Evolutionary conservation across 2,888 invertebrate genomes (phyloP).

Genomic region (Leptothorax acervorum): DNA sequence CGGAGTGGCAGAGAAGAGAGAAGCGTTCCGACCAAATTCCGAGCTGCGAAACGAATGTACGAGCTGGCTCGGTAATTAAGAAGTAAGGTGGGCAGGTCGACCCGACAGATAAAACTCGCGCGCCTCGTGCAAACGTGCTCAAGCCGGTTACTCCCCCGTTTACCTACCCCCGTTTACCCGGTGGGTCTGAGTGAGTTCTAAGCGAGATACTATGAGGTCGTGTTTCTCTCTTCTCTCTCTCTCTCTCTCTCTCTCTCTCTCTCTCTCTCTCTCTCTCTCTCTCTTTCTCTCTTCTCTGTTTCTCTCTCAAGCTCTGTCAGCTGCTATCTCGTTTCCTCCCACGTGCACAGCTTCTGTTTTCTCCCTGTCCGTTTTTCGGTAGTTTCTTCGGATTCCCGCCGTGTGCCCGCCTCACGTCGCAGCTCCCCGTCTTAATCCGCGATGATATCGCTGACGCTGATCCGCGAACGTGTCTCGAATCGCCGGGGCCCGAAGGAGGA

Average conservation of each 20-base stretch:
- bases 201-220: conserved; percentile 50
- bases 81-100: conserved; percentile 67
- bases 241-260: background rate
- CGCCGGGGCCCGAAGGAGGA: conserved; percentile 62
- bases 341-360: conserved; percentile 38
- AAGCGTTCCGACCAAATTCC: conserved; percentile 35
- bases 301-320: background rate
- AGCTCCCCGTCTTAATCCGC: conserved; percentile 62
- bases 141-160: conserved; percentile 4
- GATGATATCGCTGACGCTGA: conserved; percentile 64
- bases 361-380: conserved; percentile 46
- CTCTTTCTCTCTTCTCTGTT: background rate
- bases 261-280: background rate
- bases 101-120: conserved; percentile 65
- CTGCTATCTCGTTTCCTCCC: conserved; percentile 22
- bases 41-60: conserved; percentile 36
- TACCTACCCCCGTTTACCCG: background rate
- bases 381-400: conserved; percentile 29
- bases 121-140: conserved; percentile 59
- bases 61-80: conserved; percentile 70
- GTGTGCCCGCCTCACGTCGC: conserved; percentile 10
- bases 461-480: conserved; percentile 70
- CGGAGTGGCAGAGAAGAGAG: conserved; percentile 4
- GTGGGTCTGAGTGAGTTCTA: conserved; percentile 30
- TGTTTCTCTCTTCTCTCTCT: background rate